Percentiles rank a stretch among this genome's conserved stretches.
Conservation (phyloP, 1,140 invertebrate species). For the Harpegnathos saltator region DNA sequence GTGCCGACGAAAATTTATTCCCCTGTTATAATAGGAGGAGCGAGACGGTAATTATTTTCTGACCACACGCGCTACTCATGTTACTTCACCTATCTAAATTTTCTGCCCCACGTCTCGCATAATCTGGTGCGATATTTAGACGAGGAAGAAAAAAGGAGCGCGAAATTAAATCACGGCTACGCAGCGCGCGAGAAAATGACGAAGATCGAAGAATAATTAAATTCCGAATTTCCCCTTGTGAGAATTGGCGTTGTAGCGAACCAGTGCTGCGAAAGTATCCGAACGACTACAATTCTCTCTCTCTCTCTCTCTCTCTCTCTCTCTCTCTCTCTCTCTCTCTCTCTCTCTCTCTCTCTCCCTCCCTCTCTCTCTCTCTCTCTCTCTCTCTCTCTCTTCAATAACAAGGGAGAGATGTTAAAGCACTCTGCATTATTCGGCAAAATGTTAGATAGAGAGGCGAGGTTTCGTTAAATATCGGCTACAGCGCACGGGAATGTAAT, state of each 20-base stretch:
- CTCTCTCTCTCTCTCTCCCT: no score
- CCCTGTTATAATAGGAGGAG: slow-evolving; percentile 14
- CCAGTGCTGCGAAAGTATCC: not conserved
- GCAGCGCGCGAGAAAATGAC: not conserved
- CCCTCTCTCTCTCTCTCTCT: no score
- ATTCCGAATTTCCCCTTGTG: not conserved
- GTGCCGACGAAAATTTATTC: not conserved
- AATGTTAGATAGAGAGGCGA: no score
- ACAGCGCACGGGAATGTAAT: no score
- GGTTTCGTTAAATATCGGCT: no score
- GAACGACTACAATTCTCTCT: not conserved
- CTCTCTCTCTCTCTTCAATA: not conserved
- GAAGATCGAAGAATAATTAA: slow-evolving; percentile 12
- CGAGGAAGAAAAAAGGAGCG: not conserved
- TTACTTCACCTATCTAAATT: slow-evolving; percentile 39
- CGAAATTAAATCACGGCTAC: slow-evolving; percentile 20
- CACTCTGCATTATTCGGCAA: no score
- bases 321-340: no score
- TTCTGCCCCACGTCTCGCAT: not conserved
- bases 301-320: no score
- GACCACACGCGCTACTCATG: not conserved
- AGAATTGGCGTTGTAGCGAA: not conserved
- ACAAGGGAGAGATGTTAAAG: not conserved
- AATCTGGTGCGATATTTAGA: slow-evolving; percentile 1
- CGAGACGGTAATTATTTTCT: slow-evolving; percentile 42